Evolutionary conservation across 2,888 invertebrate genomes (phyloP).

Genomic region (Timema podura): DNA sequence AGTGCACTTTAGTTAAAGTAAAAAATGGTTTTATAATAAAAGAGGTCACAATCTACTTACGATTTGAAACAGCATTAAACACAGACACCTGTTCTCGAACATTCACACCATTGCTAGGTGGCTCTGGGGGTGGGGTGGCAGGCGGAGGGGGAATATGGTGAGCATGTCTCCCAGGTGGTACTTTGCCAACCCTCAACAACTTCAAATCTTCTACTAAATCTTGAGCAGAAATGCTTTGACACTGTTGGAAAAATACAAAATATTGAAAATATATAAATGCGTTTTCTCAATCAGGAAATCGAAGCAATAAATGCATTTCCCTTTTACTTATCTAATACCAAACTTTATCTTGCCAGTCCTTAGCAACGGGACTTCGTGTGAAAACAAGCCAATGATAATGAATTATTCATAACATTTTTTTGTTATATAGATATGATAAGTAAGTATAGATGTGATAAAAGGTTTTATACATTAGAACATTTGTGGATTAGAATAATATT

Average conservation of each 20-base stretch:
- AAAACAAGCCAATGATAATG: too few species aligned
- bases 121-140: constrained; percentile 56
- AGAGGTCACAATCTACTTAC: constrained; percentile 31
- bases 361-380: too few species aligned
- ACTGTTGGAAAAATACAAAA: constrained; percentile 61
- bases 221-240: constrained; percentile 75
- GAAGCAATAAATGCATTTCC: too few species aligned
- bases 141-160: constrained; percentile 51
- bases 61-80: constrained; percentile 46
- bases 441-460: too few species aligned
- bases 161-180: constrained; percentile 41
- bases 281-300: too few species aligned
- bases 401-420: too few species aligned
- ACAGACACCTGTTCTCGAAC: constrained; percentile 51
- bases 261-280: too few species aligned
- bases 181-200: constrained; percentile 60
- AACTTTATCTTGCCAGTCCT: too few species aligned
- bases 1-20: constrained; percentile 7
- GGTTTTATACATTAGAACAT: too few species aligned
- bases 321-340: too few species aligned
- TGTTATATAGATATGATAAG: too few species aligned
- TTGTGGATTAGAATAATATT: too few species aligned
- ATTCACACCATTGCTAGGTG: constrained; percentile 51
- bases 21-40: background rate
- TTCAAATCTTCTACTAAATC: constrained; percentile 82